Conservation (phyloP, 2,113 vertebrate genomes). For the Pungitius pungitius region DNA sequence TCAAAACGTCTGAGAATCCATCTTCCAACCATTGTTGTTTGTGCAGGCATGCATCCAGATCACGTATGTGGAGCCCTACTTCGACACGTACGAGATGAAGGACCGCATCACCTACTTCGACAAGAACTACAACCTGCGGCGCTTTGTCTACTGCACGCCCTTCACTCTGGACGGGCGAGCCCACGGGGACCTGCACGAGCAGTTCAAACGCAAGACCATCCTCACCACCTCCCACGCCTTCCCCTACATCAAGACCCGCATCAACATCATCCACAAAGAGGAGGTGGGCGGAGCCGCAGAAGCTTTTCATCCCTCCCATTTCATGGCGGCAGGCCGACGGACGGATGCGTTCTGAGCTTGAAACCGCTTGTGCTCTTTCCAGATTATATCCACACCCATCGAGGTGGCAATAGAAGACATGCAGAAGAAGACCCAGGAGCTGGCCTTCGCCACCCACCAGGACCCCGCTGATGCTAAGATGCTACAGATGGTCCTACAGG, state of each 20-base stretch:
- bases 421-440: constrained; percentile 98
- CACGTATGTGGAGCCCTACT: constrained; percentile 97
- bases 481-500: constrained; percentile 99
- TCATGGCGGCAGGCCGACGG: too few species aligned
- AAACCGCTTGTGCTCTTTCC: neutral
- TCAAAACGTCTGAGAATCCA: neutral
- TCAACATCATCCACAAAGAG: constrained; percentile 98
- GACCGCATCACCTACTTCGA: constrained; percentile 99
- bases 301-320: neutral
- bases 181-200: constrained; percentile 96
- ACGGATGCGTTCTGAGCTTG: neutral
- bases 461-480: constrained; percentile 98
- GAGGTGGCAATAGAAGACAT: constrained; percentile 99
- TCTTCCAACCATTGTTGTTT: neutral
- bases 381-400: constrained; percentile 97
- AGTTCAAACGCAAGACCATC: constrained; percentile 97
- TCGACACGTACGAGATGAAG: constrained; percentile 99
- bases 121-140: constrained; percentile 97
- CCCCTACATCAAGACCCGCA: constrained; percentile 98
- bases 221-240: constrained; percentile 97
- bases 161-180: constrained; percentile 97
- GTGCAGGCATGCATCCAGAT: constrained; percentile 96
- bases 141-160: constrained; percentile 98
- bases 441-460: constrained; percentile 98
- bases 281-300: constrained; percentile 80